Evolutionary conservation across 2,888 invertebrate genomes (phyloP).

Genomic region (Hydroisotoma schaefferi): DNA sequence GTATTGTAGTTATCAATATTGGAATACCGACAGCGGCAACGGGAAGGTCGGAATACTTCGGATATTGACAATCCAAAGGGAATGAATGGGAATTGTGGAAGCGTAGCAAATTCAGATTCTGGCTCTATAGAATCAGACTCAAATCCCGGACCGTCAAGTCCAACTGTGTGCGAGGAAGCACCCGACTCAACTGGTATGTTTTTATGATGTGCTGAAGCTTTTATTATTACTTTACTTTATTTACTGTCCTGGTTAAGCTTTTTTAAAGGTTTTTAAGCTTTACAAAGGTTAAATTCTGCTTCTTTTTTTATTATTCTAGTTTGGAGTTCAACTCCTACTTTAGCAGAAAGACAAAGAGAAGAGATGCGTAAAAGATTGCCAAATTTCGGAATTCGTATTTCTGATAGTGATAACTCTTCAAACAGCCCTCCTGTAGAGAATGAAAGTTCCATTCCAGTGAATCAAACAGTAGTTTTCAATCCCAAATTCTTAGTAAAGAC

Average conservation of each 20-base stretch:
- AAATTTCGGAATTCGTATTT: conserved; percentile 25
- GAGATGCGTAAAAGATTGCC: conserved; percentile 75
- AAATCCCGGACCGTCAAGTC: neutral
- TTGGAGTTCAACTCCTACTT: conserved; percentile 80
- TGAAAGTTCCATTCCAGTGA: neutral
- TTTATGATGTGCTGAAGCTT: neutral
- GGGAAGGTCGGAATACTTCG: neutral
- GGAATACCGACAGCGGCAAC: conserved; percentile 61
- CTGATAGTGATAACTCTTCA: conserved; percentile 2
- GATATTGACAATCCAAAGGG: neutral
- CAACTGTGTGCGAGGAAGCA: neutral
- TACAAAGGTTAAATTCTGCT: no score
- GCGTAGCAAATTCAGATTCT: neutral
- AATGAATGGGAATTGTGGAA: neutral
- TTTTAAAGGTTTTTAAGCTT: no score
- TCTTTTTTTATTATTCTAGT: no score
- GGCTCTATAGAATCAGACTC: neutral
- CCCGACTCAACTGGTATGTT: neutral
- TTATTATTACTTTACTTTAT: neutral
- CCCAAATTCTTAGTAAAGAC: conserved; percentile 2
- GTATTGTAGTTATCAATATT: conserved; percentile 10
- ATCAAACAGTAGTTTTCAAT: no score
- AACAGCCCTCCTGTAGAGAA: conserved; percentile 1
- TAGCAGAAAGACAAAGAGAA: conserved; percentile 80
- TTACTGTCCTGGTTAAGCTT: neutral